Conservation (phyloP, 1,140 invertebrate genomes). For the Tachypleus tridentatus region DNA sequence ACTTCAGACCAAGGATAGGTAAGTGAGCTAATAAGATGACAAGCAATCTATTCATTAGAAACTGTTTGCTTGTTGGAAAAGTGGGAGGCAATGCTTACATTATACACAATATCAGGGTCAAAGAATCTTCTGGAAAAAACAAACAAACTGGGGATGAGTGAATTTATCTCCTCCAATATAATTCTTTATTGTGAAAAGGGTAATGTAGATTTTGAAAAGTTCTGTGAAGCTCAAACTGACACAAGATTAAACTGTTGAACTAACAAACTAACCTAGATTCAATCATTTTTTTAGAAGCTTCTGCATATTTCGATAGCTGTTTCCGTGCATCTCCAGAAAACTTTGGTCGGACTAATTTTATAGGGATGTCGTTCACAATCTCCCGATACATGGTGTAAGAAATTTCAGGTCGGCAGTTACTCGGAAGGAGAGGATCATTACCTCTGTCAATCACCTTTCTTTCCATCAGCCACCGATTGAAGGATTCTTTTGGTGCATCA, state of each 20-base stretch:
- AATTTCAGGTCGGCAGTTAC: constrained; percentile 80
- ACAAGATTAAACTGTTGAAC: too few species aligned
- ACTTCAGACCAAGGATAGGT: too few species aligned
- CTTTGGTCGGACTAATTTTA: constrained; percentile 86
- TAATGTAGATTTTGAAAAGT: neutral
- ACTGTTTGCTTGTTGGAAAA: too few species aligned
- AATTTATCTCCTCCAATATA: too few species aligned
- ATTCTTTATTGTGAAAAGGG: constrained; percentile 9
- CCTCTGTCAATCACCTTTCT: constrained; percentile 73
- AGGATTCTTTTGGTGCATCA: constrained; percentile 89
- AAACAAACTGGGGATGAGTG: too few species aligned
- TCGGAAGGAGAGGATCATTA: constrained; percentile 73
- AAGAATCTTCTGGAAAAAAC: too few species aligned
- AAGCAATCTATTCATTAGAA: too few species aligned
- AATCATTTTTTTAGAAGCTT: constrained; percentile 93
- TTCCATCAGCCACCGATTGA: constrained; percentile 93
- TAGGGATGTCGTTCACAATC: constrained; percentile 97
- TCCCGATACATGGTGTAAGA: constrained; percentile 91
- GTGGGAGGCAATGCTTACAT: too few species aligned
- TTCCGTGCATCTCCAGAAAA: constrained; percentile 93
- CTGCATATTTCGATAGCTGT: constrained; percentile 85
- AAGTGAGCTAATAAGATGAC: too few species aligned
- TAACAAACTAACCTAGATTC: constrained; percentile 37
- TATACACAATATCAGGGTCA: too few species aligned
- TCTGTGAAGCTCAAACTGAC: neutral